Base-by-base conservation (phyloP, 2,797 vertebrate species). In the Phataginus tetradactyla region DNA sequence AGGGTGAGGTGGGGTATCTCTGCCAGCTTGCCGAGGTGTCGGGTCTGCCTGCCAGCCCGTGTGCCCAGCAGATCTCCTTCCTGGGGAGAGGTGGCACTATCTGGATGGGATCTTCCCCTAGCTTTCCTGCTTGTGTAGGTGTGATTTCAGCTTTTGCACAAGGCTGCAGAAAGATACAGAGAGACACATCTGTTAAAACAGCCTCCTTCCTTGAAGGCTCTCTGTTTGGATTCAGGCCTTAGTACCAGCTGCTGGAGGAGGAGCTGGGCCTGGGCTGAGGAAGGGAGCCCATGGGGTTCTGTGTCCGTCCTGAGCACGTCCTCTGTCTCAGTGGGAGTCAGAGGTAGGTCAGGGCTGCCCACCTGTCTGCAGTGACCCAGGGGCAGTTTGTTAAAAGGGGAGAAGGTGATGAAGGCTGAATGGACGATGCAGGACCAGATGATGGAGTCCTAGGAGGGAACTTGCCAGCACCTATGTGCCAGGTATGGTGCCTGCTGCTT, bases 81-180 rank as follows among this genome's bases (percentile, higher is more conserved):
- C 18, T 42, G n/a, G 23, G 55, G 72, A 66, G 85, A 77, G 80
- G 64, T 25, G 66, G 55, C 8, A 20, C 2, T 77, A 55, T 66
- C 74, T 83, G 71, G 59, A 20, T 71, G 80, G 77, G 89, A 68
- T 81, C 79, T 68, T 92, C 63, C 78, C 7, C 34, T 89, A 25
- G 83, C 27, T 77, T 94, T 91, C 71, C 79, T 72, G 84, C 91
- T 96, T 93, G 69, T 78, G 84, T 90, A 72, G 77, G 81, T 63
- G 42, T 71, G 86, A 79, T 78, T 90, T 84, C 92, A 87, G 87
- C 96, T 87, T 95, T 92, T 79, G 68, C 78, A 51, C 72, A 79
- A 79, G 92, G 61, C 69, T 51, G 83, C 51, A 68, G 68, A 85
- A 85, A 91, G 84, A 89, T 63, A 71, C 37, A 59, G 57, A 86